These are phyloP conservation scores for Talpa occidentalis DNA, from an alignment of 2,113 vertebrate genomes.

Conservation along the genomic window DNA sequence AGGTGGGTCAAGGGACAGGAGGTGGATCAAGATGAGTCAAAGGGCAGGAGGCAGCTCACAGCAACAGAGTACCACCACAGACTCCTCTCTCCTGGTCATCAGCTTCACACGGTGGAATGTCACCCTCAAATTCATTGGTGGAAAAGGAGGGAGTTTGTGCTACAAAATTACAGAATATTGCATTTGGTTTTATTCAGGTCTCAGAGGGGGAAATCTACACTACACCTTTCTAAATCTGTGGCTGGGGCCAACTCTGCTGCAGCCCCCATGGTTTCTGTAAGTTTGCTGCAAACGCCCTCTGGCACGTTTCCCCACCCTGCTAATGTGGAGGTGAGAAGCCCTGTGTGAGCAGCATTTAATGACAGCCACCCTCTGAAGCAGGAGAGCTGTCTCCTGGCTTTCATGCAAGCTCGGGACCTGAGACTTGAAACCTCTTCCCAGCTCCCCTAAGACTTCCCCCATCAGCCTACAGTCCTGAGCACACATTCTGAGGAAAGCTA, in stretches of 20 bases:
- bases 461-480: background rate
- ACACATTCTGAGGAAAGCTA: background rate
- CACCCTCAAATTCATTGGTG: background rate
- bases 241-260: background rate
- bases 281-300: no score
- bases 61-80: background rate
- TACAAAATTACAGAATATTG: background rate
- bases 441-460: background rate
- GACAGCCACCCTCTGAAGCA: background rate
- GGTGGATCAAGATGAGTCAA: background rate
- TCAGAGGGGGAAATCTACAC: background rate
- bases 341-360: background rate
- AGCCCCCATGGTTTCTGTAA: background rate
- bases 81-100: background rate
- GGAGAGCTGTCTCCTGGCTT: background rate
- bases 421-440: background rate
- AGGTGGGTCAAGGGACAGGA: no score
- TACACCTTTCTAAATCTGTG: fast-evolving
- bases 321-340: background rate
- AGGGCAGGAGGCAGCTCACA: background rate
- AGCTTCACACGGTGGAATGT: background rate
- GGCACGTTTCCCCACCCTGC: background rate
- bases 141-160: background rate
- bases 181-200: background rate
- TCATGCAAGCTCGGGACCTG: background rate